Percentiles rank a stretch among this genome's conserved stretches.
phyloP scores from a whole-genome alignment of 1,140 invertebrate species.

The Dolichoris vasculosae region DNA sequence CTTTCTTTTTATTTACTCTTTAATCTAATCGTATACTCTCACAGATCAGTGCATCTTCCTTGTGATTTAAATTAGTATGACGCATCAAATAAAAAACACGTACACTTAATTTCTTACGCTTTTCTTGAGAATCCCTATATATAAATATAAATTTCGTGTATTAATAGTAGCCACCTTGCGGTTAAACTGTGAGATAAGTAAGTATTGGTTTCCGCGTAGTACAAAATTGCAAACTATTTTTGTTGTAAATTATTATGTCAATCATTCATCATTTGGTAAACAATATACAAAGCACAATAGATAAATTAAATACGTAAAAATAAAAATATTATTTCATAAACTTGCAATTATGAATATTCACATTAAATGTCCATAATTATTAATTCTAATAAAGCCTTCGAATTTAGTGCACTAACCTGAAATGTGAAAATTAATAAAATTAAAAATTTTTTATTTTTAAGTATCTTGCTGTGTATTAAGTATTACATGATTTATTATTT shows the following conservation, averaged over 20 bases:
- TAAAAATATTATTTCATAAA: neutral
- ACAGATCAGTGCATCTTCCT: neutral
- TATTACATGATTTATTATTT: neutral
- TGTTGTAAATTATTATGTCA: conserved; percentile 40
- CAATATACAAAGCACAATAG: neutral
- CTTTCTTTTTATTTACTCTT: neutral
- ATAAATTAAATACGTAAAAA: conserved; percentile 24
- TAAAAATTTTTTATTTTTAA: conserved; percentile 34
- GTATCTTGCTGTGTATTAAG: neutral
- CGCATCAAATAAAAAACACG: neutral
- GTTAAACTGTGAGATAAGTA: conserved; percentile 12
- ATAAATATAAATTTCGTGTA: neutral
- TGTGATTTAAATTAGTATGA: neutral
- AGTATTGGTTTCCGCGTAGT: conserved; percentile 35
- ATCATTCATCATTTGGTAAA: conserved; percentile 12
- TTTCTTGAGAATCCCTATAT: neutral
- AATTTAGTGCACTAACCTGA: conserved; percentile 40
- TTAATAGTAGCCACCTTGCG: conserved; percentile 24
- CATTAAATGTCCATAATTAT: neutral
- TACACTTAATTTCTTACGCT: neutral
- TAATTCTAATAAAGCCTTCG: neutral
- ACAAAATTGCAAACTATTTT: conserved; percentile 40
- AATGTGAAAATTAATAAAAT: conserved; percentile 37
- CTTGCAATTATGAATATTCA: neutral
- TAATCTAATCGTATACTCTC: neutral